Conservation (phyloP, 2,797 vertebrate species). For the Sebastes nivosus region DNA sequence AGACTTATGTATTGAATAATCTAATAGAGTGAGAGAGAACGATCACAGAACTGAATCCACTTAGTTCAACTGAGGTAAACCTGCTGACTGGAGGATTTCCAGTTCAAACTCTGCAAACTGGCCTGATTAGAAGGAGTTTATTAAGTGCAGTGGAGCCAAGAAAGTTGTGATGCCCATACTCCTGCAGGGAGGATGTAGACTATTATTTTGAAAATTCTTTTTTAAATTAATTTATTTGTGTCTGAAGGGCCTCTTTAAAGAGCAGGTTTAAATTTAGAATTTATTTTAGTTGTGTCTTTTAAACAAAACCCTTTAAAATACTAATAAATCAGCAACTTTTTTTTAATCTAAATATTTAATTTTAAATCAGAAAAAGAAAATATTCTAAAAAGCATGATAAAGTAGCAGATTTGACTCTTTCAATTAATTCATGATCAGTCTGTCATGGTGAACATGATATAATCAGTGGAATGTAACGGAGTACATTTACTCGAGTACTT, state of each 20-base stretch:
- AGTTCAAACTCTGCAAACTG: slow-evolving; percentile 63
- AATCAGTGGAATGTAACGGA: not conserved
- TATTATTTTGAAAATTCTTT: not conserved
- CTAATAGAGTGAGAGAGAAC: not conserved
- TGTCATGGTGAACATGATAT: not conserved
- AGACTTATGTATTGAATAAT: not conserved
- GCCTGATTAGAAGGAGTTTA: slow-evolving; percentile 53
- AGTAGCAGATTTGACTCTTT: not conserved
- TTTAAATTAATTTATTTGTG: not conserved
- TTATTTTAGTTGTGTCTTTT: not conserved
- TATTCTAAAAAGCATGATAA: not conserved
- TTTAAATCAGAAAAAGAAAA: not conserved
- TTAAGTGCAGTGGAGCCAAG: slow-evolving; percentile 22
- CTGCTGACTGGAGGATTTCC: slow-evolving; percentile 62
- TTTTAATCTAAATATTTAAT: not conserved
- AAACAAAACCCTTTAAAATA: not conserved
- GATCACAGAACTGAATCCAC: not conserved
- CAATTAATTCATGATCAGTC: not conserved
- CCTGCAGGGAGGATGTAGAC: not conserved
- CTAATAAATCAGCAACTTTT: not conserved
- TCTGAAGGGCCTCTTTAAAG: not conserved
- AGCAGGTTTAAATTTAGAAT: not conserved
- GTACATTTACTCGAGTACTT: not conserved
- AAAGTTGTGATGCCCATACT: slow-evolving; percentile 9
- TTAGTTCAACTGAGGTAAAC: slow-evolving; percentile 71